Evolutionary conservation across 2,888 invertebrate genomes (phyloP).

Genomic region (Netelia melanura): DNA sequence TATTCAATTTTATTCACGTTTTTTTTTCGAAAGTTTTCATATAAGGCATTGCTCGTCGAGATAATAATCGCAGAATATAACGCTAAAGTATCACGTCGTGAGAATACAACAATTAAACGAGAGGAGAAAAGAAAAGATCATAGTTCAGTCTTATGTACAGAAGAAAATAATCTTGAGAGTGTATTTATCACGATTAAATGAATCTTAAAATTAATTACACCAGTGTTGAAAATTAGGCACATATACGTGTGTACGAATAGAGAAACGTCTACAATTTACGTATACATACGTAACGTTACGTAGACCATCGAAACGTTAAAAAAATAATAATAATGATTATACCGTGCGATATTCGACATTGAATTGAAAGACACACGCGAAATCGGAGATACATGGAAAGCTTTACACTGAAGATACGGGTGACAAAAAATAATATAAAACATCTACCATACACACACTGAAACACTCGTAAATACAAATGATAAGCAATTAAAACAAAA

Average conservation of each 20-base stretch:
- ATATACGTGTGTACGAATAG: constrained; percentile 1
- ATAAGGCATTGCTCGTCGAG: constrained; percentile 8
- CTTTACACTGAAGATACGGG: constrained; percentile 67
- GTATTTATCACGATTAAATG: constrained; percentile 33
- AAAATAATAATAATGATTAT: constrained; percentile 21
- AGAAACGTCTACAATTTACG: constrained; percentile 34
- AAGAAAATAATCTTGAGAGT: constrained; percentile 50
- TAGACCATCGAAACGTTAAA: constrained; percentile 15
- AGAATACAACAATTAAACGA: constrained; percentile 9
- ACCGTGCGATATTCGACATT: constrained; percentile 31
- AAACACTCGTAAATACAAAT: constrained; percentile 13
- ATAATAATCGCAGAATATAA: constrained; percentile 33
- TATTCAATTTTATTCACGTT: constrained; percentile 32
- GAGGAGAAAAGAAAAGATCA: constrained; percentile 51
- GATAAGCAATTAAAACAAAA: constrained; percentile 4
- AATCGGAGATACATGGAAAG: constrained; percentile 79
- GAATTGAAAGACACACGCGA: constrained; percentile 40
- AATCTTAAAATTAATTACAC: constrained; percentile 31
- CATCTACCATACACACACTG: neutral
- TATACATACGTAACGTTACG: constrained; percentile 52
- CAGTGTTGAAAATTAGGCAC: neutral
- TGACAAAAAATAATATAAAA: constrained; percentile 29
- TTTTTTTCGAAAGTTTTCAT: constrained; percentile 14
- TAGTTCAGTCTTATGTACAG: constrained; percentile 78
- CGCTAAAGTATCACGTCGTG: constrained; percentile 57